phyloP scores from a whole-genome alignment of 2,888 invertebrate species.

The Lissocephala sabroskyi region DNA sequence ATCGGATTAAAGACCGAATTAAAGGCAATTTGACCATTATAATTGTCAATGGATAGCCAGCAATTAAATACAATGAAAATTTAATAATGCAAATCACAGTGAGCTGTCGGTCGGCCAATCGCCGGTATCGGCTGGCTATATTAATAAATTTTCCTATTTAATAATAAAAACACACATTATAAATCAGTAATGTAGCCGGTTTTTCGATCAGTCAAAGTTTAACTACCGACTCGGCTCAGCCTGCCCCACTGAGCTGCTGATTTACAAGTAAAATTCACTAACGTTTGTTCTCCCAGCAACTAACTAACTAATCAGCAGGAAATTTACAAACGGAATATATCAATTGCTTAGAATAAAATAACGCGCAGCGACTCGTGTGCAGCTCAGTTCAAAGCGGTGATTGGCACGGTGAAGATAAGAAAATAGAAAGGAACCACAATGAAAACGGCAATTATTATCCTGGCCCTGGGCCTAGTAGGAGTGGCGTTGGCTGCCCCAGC shows the following conservation, averaged over 20 bases:
- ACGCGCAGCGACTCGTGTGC: slow-evolving; percentile 9
- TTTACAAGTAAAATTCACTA: slow-evolving; percentile 30
- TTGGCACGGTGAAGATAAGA: not conserved
- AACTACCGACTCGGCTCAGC: slow-evolving; percentile 13
- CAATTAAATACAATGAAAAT: slow-evolving; percentile 9
- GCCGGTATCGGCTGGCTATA: not conserved
- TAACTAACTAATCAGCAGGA: slow-evolving; percentile 12
- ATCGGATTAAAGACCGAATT: no score
- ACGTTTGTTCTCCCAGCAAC: slow-evolving; percentile 14
- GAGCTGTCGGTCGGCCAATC: not conserved
- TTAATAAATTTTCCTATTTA: slow-evolving; percentile 28
- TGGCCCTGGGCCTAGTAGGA: slow-evolving; percentile 13
- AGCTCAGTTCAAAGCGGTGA: slow-evolving; percentile 32
- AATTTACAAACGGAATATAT: slow-evolving; percentile 3
- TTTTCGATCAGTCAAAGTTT: slow-evolving; percentile 41
- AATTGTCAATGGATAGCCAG: no score
- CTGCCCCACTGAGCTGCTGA: slow-evolving; percentile 11
- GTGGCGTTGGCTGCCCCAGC: slow-evolving; percentile 17
- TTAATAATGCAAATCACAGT: slow-evolving; percentile 40
- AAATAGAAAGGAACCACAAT: slow-evolving; percentile 3
- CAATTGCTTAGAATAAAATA: slow-evolving; percentile 40
- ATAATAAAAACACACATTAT: slow-evolving; percentile 36
- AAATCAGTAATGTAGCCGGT: slow-evolving; percentile 39
- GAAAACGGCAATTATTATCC: no score
- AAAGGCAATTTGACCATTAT: no score